Percentiles rank a stretch among this genome's conserved stretches.
phyloP scores from a whole-genome alignment of 35 echinoderm and acorn worm genomes.

The Lytechinus pictus region DNA sequence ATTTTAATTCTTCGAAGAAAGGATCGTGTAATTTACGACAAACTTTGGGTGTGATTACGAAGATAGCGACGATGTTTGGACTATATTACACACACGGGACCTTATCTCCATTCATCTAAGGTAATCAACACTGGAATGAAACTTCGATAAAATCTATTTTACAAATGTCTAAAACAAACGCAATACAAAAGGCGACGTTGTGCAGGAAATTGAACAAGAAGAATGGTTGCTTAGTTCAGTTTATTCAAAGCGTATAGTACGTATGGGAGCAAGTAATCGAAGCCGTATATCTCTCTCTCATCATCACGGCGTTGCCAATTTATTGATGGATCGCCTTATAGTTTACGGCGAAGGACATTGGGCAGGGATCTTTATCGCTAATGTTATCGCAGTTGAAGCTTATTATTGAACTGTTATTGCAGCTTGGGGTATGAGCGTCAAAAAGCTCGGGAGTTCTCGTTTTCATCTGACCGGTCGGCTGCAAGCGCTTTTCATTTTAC shows the following conservation, averaged over 20 bases:
- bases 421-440: neutral
- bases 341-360: neutral
- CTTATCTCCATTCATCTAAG: neutral
- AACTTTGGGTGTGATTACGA: neutral
- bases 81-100: neutral
- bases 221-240: neutral
- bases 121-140: neutral
- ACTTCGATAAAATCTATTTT: neutral
- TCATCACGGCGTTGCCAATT: neutral
- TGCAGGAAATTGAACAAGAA: neutral
- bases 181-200: neutral
- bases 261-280: neutral
- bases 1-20: too few species aligned
- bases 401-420: slow-evolving; percentile 18
- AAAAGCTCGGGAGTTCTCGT: neutral
- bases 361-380: neutral
- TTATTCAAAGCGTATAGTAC: neutral
- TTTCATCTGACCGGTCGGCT: neutral
- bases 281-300: neutral
- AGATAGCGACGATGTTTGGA: neutral
- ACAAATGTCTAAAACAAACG: neutral
- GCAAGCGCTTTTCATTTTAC: neutral
- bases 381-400: neutral
- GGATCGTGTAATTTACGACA: too few species aligned
- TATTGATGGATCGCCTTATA: neutral